Evolutionary conservation across 1,140 invertebrate species (phyloP).

Genomic region (Magallana gigas): DNA sequence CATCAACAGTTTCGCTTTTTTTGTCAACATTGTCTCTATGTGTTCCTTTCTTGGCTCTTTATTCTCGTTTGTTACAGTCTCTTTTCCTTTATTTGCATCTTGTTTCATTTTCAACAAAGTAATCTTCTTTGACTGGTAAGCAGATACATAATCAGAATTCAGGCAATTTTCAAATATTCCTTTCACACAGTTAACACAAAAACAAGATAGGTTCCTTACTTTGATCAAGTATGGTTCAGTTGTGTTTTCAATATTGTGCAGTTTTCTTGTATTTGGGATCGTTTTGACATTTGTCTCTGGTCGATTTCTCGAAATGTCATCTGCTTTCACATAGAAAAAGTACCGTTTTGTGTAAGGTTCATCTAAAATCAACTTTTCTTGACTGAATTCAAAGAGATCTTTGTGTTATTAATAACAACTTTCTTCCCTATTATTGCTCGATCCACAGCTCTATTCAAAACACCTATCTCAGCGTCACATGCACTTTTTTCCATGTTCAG

Average conservation of each 20-base stretch:
- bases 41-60: constrained; percentile 7
- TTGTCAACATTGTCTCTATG: not conserved
- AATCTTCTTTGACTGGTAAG: not conserved
- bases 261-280: constrained; percentile 37
- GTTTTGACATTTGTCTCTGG: constrained; percentile 49
- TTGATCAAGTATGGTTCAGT: constrained; percentile 16
- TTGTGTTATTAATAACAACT: constrained; percentile 51
- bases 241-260: constrained; percentile 50
- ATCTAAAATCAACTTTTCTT: constrained; percentile 36
- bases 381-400: constrained; percentile 50
- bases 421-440: constrained; percentile 46
- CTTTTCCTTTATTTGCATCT: not conserved
- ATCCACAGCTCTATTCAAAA: constrained; percentile 53
- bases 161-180: constrained; percentile 2
- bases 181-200: not conserved
- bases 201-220: constrained; percentile 25
- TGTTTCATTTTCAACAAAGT: not conserved
- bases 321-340: constrained; percentile 47
- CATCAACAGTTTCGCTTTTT: constrained; percentile 3
- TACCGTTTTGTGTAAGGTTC: constrained; percentile 32
- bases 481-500: constrained; percentile 59
- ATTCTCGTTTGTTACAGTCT: not conserved
- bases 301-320: constrained; percentile 50
- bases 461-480: constrained; percentile 57
- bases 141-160: not conserved